These are phyloP conservation scores for Microtus ochrogaster DNA, from an alignment of 2,113 vertebrate genomes.

Conservation along the genomic window DNA sequence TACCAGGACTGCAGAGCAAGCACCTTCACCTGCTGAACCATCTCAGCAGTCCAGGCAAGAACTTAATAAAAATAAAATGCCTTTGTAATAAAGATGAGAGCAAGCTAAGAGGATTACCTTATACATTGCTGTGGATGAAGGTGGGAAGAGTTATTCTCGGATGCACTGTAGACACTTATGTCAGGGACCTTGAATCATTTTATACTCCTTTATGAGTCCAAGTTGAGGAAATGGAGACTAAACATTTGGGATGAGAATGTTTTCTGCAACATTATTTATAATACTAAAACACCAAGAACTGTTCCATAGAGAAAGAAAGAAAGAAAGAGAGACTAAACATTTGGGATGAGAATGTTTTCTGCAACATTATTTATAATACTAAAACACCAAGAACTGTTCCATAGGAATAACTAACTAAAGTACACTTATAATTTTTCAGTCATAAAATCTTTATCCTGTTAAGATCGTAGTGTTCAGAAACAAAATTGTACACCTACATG, in stretches of 20 bases:
- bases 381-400: constrained; percentile 16
- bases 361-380: neutral
- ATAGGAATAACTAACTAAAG: neutral
- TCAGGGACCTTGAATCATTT: neutral
- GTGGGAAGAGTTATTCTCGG: neutral
- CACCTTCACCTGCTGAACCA: neutral
- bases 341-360: neutral
- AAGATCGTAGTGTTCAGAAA: neutral
- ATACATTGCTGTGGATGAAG: neutral
- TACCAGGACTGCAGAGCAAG: neutral
- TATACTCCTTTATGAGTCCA: neutral
- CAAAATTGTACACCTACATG: neutral
- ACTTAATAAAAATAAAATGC: neutral
- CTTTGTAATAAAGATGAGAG: constrained; percentile 30
- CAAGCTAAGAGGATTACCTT: neutral
- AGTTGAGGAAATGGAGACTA: neutral
- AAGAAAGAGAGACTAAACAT: neutral
- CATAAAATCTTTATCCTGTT: neutral
- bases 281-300: constrained; percentile 6
- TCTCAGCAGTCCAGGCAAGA: neutral
- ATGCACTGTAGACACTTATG: neutral
- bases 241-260: neutral
- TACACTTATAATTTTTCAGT: neutral
- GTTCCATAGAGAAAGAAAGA: too few relatives aligned
- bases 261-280: constrained; percentile 17